phyloP scores from a whole-genome alignment of 2,113 vertebrate species.

The Dasyprocta punctata region DNA sequence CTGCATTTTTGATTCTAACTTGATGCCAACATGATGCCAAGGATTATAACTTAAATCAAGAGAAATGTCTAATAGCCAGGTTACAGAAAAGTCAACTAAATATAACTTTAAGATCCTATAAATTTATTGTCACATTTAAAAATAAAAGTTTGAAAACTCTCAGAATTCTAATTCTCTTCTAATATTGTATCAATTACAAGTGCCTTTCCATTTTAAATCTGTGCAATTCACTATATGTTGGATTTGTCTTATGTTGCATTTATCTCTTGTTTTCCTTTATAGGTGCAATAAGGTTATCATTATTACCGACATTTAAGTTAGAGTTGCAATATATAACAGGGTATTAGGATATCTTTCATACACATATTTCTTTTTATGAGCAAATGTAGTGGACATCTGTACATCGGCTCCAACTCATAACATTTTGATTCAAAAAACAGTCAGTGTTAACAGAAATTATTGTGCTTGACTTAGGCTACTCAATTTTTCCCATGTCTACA shows the following conservation, averaged over 20 bases:
- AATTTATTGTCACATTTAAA: not conserved
- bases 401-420: not conserved
- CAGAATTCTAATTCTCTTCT: not conserved
- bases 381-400: not conserved
- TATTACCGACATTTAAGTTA: not conserved
- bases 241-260: not conserved
- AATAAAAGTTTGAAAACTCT: not conserved
- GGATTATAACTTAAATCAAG: not conserved
- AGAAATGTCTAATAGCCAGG: not conserved
- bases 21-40: not conserved
- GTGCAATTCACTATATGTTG: accelerated
- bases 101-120: not conserved
- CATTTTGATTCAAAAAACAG: not conserved
- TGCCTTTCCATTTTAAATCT: not conserved
- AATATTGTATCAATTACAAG: not conserved
- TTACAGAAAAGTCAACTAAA: not conserved
- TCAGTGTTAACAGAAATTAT: not conserved
- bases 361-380: not conserved
- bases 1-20: not conserved
- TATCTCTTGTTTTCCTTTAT: not conserved
- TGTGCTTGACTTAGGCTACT: not conserved
- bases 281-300: not conserved
- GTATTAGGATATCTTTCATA: not conserved
- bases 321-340: not conserved
- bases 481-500: not conserved